phyloP scores from a whole-genome alignment of 2,113 vertebrate genomes.

The Toxotes jaculatrix region DNA sequence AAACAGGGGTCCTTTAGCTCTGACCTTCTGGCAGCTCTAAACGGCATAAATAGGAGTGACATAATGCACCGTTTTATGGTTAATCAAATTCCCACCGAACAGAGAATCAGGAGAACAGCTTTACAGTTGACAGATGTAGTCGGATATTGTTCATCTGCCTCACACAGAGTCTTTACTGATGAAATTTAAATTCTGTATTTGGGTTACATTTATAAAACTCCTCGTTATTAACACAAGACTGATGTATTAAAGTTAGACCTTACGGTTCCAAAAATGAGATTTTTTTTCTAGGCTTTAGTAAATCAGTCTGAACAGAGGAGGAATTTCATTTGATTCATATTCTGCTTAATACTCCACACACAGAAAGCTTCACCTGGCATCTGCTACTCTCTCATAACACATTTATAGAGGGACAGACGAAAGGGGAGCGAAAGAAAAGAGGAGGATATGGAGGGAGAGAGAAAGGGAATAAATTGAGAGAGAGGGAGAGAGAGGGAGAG shows the following conservation, averaged over 20 bases:
- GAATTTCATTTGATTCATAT: constrained; percentile 60
- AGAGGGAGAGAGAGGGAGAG: constrained; percentile 65
- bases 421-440: constrained; percentile 65
- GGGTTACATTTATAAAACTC: constrained; percentile 20
- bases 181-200: neutral
- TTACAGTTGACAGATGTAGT: constrained; percentile 73
- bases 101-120: constrained; percentile 64
- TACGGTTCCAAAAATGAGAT: neutral
- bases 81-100: constrained; percentile 83
- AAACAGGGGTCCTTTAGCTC: constrained; percentile 59
- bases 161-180: constrained; percentile 49
- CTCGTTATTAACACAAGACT: constrained; percentile 10
- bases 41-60: constrained; percentile 80
- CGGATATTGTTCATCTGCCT: constrained; percentile 62
- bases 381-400: constrained; percentile 69
- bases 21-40: constrained; percentile 82
- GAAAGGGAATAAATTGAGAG: constrained; percentile 74
- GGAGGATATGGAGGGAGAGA: constrained; percentile 70
- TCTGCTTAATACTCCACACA: constrained; percentile 53
- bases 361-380: constrained; percentile 74
- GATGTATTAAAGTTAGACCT: constrained; percentile 12
- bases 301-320: constrained; percentile 38
- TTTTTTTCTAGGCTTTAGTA: constrained; percentile 16
- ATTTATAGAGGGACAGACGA: constrained; percentile 71
- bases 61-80: constrained; percentile 84